These are phyloP conservation scores for Romanogobio albipinnatus DNA, from an alignment of 2,113 vertebrate species.

Conservation along the genomic window DNA sequence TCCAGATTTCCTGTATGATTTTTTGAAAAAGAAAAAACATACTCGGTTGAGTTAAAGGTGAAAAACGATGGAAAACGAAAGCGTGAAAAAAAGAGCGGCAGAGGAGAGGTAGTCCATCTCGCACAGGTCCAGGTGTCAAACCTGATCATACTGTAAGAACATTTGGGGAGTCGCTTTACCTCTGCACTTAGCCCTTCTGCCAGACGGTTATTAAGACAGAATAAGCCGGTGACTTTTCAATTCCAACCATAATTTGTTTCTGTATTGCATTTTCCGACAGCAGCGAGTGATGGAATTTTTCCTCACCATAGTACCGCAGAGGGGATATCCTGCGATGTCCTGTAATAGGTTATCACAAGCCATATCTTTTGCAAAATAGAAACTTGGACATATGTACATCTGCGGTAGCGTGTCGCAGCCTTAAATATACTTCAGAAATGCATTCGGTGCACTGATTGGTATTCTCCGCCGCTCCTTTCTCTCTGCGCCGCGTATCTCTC, in stretches of 20 bases:
- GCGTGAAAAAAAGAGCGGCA: slow-evolving; percentile 54
- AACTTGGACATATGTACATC: slow-evolving; percentile 96
- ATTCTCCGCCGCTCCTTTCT: slow-evolving; percentile 88
- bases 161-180: slow-evolving; percentile 86
- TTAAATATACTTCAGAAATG: slow-evolving; percentile 99
- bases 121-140: slow-evolving; percentile 85
- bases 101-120: slow-evolving; percentile 61
- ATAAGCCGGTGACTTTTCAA: slow-evolving; percentile 99
- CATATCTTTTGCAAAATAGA: slow-evolving; percentile 96
- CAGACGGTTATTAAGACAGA: slow-evolving; percentile 98
- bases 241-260: slow-evolving; percentile 99
- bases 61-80: slow-evolving; percentile 15
- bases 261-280: slow-evolving; percentile 91
- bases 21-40: neutral
- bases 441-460: slow-evolving; percentile 96
- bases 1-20: neutral
- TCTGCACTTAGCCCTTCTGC: slow-evolving; percentile 92
- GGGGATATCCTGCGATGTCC: slow-evolving; percentile 84
- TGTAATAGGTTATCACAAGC: slow-evolving; percentile 94
- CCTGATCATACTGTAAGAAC: slow-evolving; percentile 92
- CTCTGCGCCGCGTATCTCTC: slow-evolving; percentile 38
- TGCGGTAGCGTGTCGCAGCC: slow-evolving; percentile 93
- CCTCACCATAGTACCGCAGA: slow-evolving; percentile 77
- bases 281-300: slow-evolving; percentile 97
- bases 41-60: slow-evolving; percentile 15